Evolutionary conservation across 2,113 vertebrate species (phyloP).

Genomic region (Gasterosteus nipponicus): DNA sequence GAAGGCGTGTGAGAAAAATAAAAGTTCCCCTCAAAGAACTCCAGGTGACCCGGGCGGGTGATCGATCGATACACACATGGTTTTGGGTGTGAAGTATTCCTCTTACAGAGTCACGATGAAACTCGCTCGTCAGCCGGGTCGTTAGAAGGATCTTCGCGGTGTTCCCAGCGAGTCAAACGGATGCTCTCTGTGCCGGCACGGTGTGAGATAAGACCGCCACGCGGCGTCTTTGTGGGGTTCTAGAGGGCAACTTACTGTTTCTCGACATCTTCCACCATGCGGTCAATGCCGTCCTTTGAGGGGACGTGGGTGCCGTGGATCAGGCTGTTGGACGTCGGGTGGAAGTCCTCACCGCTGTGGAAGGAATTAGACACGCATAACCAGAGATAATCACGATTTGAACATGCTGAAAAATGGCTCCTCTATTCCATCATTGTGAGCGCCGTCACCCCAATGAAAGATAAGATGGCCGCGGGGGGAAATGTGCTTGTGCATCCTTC

Average conservation of each 20-base stretch:
- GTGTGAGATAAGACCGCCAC: not conserved
- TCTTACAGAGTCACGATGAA: not conserved
- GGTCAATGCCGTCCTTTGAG: conserved; percentile 88
- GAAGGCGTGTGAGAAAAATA: not conserved
- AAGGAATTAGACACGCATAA: conserved; percentile 51
- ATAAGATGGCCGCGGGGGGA: conserved; percentile 9
- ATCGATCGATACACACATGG: not conserved
- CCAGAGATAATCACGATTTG: conserved; percentile 48
- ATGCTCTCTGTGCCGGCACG: not conserved
- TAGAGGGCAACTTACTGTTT: conserved; percentile 89
- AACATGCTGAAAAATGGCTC: conserved; percentile 23
- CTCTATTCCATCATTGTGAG: conserved; percentile 55
- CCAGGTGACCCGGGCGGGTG: not conserved
- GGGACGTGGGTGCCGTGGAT: conserved; percentile 94
- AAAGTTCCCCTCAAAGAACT: not conserved
- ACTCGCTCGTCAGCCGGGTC: not conserved
- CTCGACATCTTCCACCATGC: conserved; percentile 94
- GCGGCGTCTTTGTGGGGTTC: not conserved
- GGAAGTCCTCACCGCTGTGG: conserved; percentile 91
- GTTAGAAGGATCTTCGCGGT: not conserved
- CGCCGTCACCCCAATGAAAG: not conserved
- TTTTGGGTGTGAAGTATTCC: not conserved
- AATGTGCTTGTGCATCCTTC: conserved; percentile 41
- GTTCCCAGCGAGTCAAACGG: not conserved
- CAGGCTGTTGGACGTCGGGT: conserved; percentile 92